phyloP scores from a whole-genome alignment of 2,797 vertebrate species.

The Aviceda cuculoides region DNA sequence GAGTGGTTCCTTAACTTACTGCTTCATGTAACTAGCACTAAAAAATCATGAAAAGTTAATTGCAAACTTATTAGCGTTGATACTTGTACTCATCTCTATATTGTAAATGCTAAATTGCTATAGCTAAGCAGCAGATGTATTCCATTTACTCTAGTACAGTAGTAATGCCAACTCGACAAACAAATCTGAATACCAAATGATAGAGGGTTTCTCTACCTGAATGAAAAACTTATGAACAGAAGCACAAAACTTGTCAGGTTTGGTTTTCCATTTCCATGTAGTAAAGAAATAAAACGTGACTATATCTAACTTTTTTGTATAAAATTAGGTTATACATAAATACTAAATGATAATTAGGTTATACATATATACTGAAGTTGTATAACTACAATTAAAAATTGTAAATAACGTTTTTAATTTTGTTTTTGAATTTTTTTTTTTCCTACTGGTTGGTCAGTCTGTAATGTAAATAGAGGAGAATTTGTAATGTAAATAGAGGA shows the following conservation, averaged over 20 bases:
- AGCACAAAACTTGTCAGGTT: background rate
- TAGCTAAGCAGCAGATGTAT: background rate
- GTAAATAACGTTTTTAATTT: background rate
- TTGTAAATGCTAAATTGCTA: background rate
- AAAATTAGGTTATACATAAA: background rate
- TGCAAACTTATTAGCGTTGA: background rate
- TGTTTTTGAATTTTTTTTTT: background rate
- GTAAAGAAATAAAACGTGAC: background rate
- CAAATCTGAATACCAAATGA: background rate
- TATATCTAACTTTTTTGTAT: background rate
- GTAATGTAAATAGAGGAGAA: background rate
- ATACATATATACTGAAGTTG: background rate
- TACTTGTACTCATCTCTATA: background rate
- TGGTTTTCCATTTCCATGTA: background rate
- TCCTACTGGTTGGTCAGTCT: background rate
- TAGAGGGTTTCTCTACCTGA: background rate
- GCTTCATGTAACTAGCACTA: background rate
- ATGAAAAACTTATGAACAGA: background rate
- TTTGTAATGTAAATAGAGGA: background rate
- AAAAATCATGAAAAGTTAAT: background rate
- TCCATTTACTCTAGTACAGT: background rate
- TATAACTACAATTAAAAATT: background rate
- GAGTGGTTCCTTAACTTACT: background rate
- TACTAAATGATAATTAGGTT: no score
- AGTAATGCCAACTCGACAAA: background rate